Evolutionary conservation across 2,797 vertebrate species (phyloP), one percentile per base, ranked within the genome.

Genomic region (Forpus xanthops): DNA sequence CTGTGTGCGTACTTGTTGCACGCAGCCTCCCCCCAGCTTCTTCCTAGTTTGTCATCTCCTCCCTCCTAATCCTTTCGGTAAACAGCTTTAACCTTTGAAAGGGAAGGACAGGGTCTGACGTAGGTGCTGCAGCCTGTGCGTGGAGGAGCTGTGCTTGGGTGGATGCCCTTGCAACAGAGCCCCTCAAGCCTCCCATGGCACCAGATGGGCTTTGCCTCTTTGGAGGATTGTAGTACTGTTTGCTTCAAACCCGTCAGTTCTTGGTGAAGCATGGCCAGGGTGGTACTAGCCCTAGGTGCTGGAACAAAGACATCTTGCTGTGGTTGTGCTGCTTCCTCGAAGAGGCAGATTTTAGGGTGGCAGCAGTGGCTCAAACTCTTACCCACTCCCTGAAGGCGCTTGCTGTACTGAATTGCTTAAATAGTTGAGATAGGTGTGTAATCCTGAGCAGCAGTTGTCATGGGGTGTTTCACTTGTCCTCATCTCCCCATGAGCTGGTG

Each of bases 71-170:
- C 90, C 87, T 81, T 86, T 81, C 15, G 16, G 85, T 92, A 96
- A 96, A 95, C 87, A 91, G 71, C 80, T 92, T 89, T 91, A 96
- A 92, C 93, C 85, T 95, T 83, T 91, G 90, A 88, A 84, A 96
- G 79, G 73, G 50, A 91, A 91, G 85, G 82, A 80, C 41, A 0
- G 0, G 10, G 28, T 70, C 49, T 85, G 92, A 80, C 8, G 5
- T 73, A 39, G 68, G 23, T 5, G 4, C 77, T 58, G 35, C 67
- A 72, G 49, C 24, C 25, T 55, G 35, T 71, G 41, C 39, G 24
- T 2, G 2, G 39, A 83, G 73, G 62, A 93, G 41, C 28, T 35
- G 37, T 60, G 30, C 68, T 81, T 56, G 28, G 33, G 44, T 1
- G 11, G 16, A 45, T 75, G 77, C 45, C 73, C 25, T 79, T 6